Conservation (phyloP, 2,888 invertebrate genomes). For the Hydroisotoma schaefferi region DNA sequence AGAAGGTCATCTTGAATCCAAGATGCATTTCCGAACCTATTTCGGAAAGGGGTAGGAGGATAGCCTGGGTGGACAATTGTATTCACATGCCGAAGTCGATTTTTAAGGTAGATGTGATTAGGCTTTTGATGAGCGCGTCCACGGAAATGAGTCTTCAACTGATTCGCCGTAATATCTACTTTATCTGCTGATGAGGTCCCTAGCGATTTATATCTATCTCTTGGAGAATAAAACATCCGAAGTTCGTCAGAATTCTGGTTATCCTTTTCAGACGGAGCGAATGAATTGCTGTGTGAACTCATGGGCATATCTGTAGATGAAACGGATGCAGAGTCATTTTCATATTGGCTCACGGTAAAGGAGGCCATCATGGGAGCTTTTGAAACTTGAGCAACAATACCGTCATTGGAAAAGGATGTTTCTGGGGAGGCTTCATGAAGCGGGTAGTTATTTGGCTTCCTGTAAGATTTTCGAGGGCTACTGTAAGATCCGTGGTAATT, state of each 20-base stretch:
- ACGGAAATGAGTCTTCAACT: too few relatives aligned
- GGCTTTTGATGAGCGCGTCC: not conserved
- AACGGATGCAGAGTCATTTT: conserved; percentile 1
- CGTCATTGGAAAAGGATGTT: conserved; percentile 4
- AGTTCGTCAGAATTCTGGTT: conserved; percentile 28
- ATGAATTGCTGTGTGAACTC: not conserved
- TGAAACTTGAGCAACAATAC: conserved; percentile 9
- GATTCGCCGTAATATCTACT: too few relatives aligned
- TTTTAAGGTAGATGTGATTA: not conserved
- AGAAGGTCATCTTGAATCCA: not conserved
- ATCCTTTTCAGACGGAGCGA: not conserved
- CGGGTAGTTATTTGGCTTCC: not conserved
- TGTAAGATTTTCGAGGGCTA: not conserved
- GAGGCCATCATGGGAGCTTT: conserved; percentile 30
- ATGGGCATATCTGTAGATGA: conserved; percentile 11
- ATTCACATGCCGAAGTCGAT: not conserved
- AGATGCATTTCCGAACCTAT: conserved; percentile 16
- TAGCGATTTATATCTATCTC: conserved; percentile 19
- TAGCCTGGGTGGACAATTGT: not conserved
- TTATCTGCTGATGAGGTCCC: too few relatives aligned
- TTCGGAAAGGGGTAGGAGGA: conserved; percentile 3
- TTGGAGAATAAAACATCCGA: conserved; percentile 36
- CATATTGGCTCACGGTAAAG: conserved; percentile 27
- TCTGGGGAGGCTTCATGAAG: not conserved
- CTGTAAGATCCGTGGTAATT: conserved; percentile 38